A percentile compares a stretch with the other conserved stretches of the same genome.
These are phyloP conservation scores for Phyto melanocephala DNA, from an alignment of 2,888 invertebrate genomes.

Conservation along the genomic window DNA sequence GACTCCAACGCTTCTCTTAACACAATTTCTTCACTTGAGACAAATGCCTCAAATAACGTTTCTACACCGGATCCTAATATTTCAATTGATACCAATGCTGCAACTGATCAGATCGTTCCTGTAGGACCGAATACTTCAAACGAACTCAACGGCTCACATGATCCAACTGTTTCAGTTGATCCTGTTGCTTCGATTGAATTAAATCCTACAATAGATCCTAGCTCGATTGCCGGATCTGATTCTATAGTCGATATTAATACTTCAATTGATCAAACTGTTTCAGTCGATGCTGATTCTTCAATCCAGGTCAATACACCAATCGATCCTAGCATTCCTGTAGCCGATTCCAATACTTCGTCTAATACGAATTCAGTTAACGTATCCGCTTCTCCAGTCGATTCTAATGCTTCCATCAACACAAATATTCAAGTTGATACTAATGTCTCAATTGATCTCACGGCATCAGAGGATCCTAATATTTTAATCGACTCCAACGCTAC, in stretches of 20 bases:
- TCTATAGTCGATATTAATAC: conserved; percentile 29
- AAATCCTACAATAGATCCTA: conserved; percentile 45
- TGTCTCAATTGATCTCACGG: conserved; percentile 3
- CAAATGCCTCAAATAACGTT: conserved; percentile 31
- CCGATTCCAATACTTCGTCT: conserved; percentile 15
- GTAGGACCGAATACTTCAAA: conserved; percentile 37
- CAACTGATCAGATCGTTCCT: conserved; percentile 28
- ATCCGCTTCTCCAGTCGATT: conserved; percentile 37
- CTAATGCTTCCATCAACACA: conserved; percentile 42
- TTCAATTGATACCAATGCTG: conserved; percentile 46
- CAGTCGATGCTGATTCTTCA: conserved; percentile 45
- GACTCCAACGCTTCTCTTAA: conserved; percentile 43
- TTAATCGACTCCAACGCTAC: conserved; percentile 43
- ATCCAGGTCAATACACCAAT: conserved; percentile 32
- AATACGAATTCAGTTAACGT: conserved; percentile 51
- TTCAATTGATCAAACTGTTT: conserved; percentile 38
- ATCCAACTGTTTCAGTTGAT: conserved; percentile 40
- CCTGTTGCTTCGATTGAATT: conserved; percentile 55
- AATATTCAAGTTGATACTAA: conserved; percentile 41
- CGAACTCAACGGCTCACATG: conserved; percentile 19
- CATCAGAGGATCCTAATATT: conserved; percentile 22
- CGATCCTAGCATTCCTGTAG: no score
- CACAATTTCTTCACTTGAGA: conserved; percentile 36
- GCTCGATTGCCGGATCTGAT: no score
- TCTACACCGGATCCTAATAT: not conserved